Evolutionary conservation across 2,113 vertebrate species (phyloP).

Genomic region (Antechinus flavipes): DNA sequence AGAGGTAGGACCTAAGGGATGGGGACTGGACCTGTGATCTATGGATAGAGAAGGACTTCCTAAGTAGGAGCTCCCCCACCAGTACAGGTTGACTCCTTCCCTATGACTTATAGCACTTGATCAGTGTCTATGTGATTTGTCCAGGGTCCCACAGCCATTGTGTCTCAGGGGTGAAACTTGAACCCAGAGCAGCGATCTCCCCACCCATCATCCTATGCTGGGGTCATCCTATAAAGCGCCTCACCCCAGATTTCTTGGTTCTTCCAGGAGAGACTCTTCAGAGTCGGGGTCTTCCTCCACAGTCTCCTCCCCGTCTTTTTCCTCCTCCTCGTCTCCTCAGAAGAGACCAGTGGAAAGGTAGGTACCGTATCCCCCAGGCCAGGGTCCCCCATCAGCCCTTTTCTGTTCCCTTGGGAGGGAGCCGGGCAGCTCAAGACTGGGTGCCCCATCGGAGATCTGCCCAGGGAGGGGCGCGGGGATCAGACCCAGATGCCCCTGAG

Average conservation of each 20-base stretch:
- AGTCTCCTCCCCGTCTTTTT: neutral
- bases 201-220: neutral
- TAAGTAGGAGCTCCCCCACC: neutral
- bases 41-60: neutral
- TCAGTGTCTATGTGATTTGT: neutral
- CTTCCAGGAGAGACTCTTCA: conserved; percentile 88
- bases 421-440: neutral
- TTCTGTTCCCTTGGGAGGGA: neutral
- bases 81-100: too few relatives aligned
- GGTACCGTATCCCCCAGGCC: neutral
- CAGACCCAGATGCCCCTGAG: neutral
- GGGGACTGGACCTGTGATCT: neutral
- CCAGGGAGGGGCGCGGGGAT: neutral
- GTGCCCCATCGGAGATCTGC: neutral
- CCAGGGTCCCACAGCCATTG: too few relatives aligned
- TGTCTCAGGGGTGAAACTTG: neutral
- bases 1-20: neutral
- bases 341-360: conserved; percentile 89
- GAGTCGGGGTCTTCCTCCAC: conserved; percentile 85
- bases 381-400: neutral
- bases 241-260: conserved; percentile 39
- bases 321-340: conserved; percentile 83
- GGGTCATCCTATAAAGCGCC: neutral
- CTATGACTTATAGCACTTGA: too few relatives aligned
- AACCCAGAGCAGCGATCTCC: neutral